Evolutionary conservation across 1,140 invertebrate species (phyloP).

Genomic region (Colletes latitarsis): DNA sequence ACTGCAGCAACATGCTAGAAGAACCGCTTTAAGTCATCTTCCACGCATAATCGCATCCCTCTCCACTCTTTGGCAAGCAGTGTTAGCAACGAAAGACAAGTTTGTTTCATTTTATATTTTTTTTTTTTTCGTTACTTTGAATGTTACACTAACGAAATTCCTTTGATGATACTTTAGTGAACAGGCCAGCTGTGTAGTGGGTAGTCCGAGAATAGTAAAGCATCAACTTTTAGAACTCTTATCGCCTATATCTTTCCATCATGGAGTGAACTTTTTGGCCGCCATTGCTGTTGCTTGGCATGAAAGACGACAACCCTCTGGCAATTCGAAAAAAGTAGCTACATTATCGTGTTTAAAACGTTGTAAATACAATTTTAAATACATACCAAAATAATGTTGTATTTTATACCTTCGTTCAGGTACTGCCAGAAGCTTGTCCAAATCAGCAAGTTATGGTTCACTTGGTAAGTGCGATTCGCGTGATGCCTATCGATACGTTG

Average conservation of each 20-base stretch:
- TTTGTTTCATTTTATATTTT: slow-evolving; percentile 55
- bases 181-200: slow-evolving; percentile 81
- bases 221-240: slow-evolving; percentile 92
- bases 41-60: slow-evolving; percentile 91
- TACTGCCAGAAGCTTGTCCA: slow-evolving; percentile 85
- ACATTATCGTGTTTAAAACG: not conserved
- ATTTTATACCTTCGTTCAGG: slow-evolving; percentile 72
- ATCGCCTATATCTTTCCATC: slow-evolving; percentile 93
- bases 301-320: slow-evolving; percentile 84
- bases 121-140: slow-evolving; percentile 2
- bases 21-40: slow-evolving; percentile 89
- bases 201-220: slow-evolving; percentile 85
- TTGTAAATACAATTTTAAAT: not conserved
- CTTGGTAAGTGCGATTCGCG: slow-evolving; percentile 90
- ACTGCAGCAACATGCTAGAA: slow-evolving; percentile 85
- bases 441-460: slow-evolving; percentile 91
- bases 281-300: slow-evolving; percentile 95
- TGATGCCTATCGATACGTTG: slow-evolving; percentile 92
- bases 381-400: not conserved
- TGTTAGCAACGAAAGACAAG: slow-evolving; percentile 81
- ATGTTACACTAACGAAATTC: slow-evolving; percentile 23
- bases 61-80: slow-evolving; percentile 90
- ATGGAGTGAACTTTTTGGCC: slow-evolving; percentile 91
- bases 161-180: slow-evolving; percentile 66
- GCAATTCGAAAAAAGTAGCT: slow-evolving; percentile 80